Base-by-base conservation (phyloP, 2,888 invertebrate species). In the Taphrorychus bicolor region DNA sequence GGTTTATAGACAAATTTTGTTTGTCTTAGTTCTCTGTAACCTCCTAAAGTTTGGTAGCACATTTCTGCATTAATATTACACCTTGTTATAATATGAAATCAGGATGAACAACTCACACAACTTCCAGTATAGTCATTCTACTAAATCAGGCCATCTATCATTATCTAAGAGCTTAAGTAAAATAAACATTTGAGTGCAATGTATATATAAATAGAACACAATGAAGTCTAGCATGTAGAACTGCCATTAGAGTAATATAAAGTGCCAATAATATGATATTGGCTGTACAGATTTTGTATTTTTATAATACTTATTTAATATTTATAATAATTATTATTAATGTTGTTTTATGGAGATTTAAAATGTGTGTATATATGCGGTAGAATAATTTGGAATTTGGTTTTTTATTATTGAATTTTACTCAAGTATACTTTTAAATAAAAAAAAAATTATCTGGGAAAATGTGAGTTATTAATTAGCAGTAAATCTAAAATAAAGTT, bases 211-310 rank as follows among this genome's bases (percentile, higher is more conserved):
- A 59, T 32, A 19, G n/a, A 21, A 17, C 21, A 40, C 51, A 51
- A 32, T n/a, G n/a, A n/a, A 11, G 32, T 32, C 63, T 69, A 69
- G 69, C 69, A n/a, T 57, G 14, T 42, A 41, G 54, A 69, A 69
- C 69, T 69, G 69, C 69, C 69, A 69, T 69, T 69, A 63, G 63
- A 22, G n/a, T n/a, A n/a, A 21, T 58, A 7, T 56, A 49, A 53
- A 14, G 14, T n/a, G 58, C 40, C 57, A 24, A 51, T 45, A 21
- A 9, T n/a, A n/a, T n/a, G 19, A 9, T 1, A 19, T 18, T 18
- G 17, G 52, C 52, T 67, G 66, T 66, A 66, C 45, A 66, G 49
- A 45, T 60, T 60, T 66, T 62, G 53, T 67, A 66, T 66, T 61
- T 61, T 66, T 66, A 51, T 66, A 58, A 14, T 45, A 45, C 16